Evolutionary conservation across 2,797 vertebrate species (phyloP).

Genomic region (Hemitrygon akajei): DNA sequence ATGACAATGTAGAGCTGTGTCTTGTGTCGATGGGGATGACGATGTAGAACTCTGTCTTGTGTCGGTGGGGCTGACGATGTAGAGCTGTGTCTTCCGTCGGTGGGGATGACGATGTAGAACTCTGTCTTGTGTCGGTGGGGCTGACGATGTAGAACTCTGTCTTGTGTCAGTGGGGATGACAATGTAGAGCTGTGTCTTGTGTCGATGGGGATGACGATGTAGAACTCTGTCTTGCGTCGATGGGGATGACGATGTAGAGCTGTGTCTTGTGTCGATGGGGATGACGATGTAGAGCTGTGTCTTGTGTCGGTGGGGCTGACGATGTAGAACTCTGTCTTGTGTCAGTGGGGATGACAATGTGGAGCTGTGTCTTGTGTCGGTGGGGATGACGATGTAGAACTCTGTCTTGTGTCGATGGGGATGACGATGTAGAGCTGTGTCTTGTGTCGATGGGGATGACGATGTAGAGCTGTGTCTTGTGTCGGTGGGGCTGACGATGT

Average conservation of each 20-base stretch:
- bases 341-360: neutral
- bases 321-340: neutral
- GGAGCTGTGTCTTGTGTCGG: too few relatives aligned
- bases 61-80: neutral
- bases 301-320: too few relatives aligned
- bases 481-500: neutral
- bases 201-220: neutral
- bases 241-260: too few relatives aligned
- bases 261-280: neutral
- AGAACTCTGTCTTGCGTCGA: too few relatives aligned
- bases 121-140: neutral
- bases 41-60: neutral
- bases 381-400: too few relatives aligned
- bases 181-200: neutral
- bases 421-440: neutral
- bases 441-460: too few relatives aligned
- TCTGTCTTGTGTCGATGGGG: neutral
- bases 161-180: neutral
- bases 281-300: neutral
- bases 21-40: too few relatives aligned
- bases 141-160: too few relatives aligned
- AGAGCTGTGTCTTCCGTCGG: too few relatives aligned
- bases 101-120: too few relatives aligned
- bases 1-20: neutral
- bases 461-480: neutral